phyloP scores from a whole-genome alignment of 2,113 vertebrate genomes.

The Petrocephalus zakoni region DNA sequence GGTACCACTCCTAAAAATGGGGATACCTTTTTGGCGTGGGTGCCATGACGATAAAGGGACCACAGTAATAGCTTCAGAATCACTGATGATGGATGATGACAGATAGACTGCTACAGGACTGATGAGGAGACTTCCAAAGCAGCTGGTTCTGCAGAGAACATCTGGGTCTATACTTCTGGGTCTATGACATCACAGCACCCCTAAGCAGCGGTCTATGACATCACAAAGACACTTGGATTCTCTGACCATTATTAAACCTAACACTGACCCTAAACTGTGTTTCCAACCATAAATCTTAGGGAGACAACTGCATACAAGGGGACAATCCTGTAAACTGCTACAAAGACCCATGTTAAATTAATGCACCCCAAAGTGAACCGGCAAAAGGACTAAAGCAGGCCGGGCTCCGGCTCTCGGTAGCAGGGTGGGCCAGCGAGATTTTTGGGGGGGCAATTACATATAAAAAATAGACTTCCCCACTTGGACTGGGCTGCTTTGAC shows the following conservation, averaged over 20 bases:
- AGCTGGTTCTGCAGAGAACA: neutral
- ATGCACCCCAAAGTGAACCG: neutral
- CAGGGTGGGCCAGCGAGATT: no score
- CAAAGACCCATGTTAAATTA: neutral
- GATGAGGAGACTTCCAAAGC: neutral
- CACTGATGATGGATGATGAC: neutral
- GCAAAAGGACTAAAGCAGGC: neutral
- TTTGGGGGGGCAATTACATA: no score
- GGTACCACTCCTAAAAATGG: neutral
- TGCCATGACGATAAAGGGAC: neutral
- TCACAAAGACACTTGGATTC: neutral
- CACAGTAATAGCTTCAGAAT: neutral
- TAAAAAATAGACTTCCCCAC: no score
- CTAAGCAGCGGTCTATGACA: neutral
- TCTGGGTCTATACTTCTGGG: neutral
- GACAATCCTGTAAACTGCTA: neutral
- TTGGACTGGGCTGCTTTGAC: neutral
- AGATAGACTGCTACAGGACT: no score
- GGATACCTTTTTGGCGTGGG: neutral
- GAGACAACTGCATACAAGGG: neutral
- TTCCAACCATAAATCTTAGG: neutral
- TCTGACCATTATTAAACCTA: neutral
- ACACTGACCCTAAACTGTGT: neutral
- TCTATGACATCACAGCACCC: neutral
- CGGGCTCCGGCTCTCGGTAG: no score